These are phyloP conservation scores for Chaetophractus vellerosus DNA, from an alignment of 2,797 vertebrate species.

Conservation along the genomic window DNA sequence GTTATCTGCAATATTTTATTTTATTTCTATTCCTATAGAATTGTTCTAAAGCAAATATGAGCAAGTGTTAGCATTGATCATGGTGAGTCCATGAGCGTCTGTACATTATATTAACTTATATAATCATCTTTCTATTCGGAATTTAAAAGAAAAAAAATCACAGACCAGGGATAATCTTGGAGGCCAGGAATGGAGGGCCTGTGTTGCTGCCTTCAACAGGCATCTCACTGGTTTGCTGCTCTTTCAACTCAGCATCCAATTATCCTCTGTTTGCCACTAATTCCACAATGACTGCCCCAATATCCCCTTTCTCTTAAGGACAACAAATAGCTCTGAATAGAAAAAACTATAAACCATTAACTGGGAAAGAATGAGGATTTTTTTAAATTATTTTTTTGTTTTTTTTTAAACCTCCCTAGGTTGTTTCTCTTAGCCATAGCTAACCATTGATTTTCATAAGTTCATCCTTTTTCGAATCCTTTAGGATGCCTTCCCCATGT, in stretches of 20 bases:
- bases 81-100: not conserved
- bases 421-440: not conserved
- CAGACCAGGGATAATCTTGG: not conserved
- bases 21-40: not conserved
- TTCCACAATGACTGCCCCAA: not conserved
- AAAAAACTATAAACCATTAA: not conserved
- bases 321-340: not conserved
- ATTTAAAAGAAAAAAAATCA: not conserved
- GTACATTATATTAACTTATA: not conserved
- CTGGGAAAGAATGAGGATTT: not conserved
- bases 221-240: not conserved
- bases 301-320: not conserved
- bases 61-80: not conserved
- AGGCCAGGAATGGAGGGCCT: not conserved
- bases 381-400: not conserved
- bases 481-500: not conserved
- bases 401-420: not conserved
- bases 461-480: not conserved
- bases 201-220: fast-evolving
- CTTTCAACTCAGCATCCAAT: not conserved
- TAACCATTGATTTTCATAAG: not conserved
- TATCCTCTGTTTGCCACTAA: not conserved
- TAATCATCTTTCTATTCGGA: not conserved
- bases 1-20: not conserved
- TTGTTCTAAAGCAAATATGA: not conserved